These are phyloP conservation scores for Aurelia coerulea DNA, from an alignment of 30 jellyfish, hydroid and myxozoan species.

Conservation along the genomic window DNA sequence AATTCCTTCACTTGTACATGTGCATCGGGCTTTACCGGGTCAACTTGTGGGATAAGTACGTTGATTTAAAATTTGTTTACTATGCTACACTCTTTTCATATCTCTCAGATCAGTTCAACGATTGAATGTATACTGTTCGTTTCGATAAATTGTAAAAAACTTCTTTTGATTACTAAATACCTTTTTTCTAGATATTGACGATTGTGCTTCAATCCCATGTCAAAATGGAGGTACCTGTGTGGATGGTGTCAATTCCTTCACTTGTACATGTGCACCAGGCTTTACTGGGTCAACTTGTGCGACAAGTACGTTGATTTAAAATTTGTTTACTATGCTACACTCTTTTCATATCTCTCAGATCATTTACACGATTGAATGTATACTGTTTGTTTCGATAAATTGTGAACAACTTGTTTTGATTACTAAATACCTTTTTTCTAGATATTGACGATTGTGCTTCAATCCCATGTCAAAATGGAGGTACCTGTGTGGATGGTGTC, in stretches of 20 bases:
- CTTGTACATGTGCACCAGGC: conserved; percentile 5
- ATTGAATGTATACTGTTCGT: too few species aligned
- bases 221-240: conserved; percentile 15
- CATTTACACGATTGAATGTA: too few species aligned
- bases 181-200: too few species aligned
- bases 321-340: too few species aligned
- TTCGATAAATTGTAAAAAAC: too few species aligned
- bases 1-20: too few species aligned
- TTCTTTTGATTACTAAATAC: too few species aligned
- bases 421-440: not conserved
- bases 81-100: too few species aligned
- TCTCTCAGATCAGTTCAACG: too few species aligned
- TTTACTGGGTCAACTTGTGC: conserved; percentile 7
- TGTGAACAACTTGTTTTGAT: not conserved
- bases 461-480: conserved; percentile 19
- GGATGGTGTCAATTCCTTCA: not conserved
- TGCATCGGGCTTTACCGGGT: too few species aligned
- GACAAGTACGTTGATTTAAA: conserved; percentile 7
- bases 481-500: not conserved
- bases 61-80: too few species aligned
- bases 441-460: not conserved
- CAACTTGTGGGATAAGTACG: too few species aligned
- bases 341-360: not conserved
- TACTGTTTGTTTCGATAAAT: not conserved
- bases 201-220: conserved; percentile 13